A percentile compares a stretch with the other conserved stretches of the same genome.
phyloP scores from a whole-genome alignment of 2,888 invertebrate genomes.

The Seira ritae region DNA sequence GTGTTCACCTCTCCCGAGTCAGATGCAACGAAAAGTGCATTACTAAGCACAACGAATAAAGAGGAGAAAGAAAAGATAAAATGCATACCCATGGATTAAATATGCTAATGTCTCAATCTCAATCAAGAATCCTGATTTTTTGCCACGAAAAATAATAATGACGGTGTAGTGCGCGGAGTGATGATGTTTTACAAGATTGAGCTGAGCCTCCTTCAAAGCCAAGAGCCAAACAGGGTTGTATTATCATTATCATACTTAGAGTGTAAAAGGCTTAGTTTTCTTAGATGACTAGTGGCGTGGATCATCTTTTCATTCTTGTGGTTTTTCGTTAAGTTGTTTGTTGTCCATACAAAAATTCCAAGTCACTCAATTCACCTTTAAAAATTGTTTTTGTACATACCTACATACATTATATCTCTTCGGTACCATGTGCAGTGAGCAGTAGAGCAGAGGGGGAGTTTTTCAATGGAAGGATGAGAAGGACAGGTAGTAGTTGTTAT shows the following conservation, averaged over 20 bases:
- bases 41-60: too few relatives aligned
- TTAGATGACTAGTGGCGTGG: background rate
- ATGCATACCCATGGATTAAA: constrained; percentile 57
- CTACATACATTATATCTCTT: background rate
- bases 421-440: background rate
- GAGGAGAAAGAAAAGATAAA: constrained; percentile 22
- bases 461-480: constrained; percentile 24
- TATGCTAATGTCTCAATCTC: constrained; percentile 68
- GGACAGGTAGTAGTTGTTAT: constrained; percentile 47
- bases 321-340: constrained; percentile 42
- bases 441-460: constrained; percentile 28
- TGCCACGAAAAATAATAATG: constrained; percentile 37
- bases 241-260: constrained; percentile 8
- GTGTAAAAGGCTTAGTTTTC: constrained; percentile 7
- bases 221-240: constrained; percentile 3
- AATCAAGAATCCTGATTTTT: constrained; percentile 64
- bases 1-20: too few relatives aligned
- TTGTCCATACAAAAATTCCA: constrained; percentile 17
- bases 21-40: background rate
- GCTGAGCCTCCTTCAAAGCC: background rate
- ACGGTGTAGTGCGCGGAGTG: background rate
- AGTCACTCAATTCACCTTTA: constrained; percentile 10
- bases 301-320: constrained; percentile 42
- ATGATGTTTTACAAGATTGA: background rate
- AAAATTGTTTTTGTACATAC: background rate